phyloP scores from a whole-genome alignment of 2,888 invertebrate species.

The Entomobrya proxima region DNA sequence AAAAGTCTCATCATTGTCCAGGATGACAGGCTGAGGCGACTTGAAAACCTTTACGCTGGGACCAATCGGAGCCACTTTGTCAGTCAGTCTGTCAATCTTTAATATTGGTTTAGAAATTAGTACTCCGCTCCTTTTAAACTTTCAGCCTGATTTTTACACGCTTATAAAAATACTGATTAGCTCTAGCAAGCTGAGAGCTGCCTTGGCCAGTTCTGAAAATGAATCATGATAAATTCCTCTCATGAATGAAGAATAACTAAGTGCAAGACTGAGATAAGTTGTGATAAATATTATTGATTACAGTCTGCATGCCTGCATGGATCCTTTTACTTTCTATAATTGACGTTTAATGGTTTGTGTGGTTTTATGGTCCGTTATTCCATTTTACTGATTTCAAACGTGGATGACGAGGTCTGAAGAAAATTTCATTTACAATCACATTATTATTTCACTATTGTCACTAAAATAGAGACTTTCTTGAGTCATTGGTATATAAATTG shows the following conservation, averaged over 20 bases:
- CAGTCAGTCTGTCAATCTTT: constrained; percentile 66
- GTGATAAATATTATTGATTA: constrained; percentile 10
- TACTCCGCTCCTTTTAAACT: constrained; percentile 32
- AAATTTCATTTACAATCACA: constrained; percentile 15
- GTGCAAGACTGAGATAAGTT: neutral
- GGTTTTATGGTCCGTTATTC: constrained; percentile 58
- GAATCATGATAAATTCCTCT: constrained; percentile 28
- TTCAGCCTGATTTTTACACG: constrained; percentile 31
- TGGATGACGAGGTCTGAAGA: neutral
- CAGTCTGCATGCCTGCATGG: neutral
- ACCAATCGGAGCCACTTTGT: constrained; percentile 68
- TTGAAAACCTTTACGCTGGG: constrained; percentile 48
- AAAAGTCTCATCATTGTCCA: constrained; percentile 65
- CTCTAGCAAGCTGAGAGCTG: neutral
- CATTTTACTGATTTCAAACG: constrained; percentile 50
- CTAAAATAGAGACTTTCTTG: no score
- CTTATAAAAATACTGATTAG: constrained; percentile 11
- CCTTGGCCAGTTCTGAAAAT: neutral
- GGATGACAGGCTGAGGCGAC: constrained; percentile 69
- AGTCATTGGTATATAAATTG: no score
- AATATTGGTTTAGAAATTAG: constrained; percentile 57
- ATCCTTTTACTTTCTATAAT: constrained; percentile 56
- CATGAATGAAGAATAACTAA: constrained; percentile 14
- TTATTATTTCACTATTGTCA: neutral
- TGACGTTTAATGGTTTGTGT: constrained; percentile 39